Base-by-base conservation (phyloP, 2,888 invertebrate genomes). In the Heliconius ethilla region DNA sequence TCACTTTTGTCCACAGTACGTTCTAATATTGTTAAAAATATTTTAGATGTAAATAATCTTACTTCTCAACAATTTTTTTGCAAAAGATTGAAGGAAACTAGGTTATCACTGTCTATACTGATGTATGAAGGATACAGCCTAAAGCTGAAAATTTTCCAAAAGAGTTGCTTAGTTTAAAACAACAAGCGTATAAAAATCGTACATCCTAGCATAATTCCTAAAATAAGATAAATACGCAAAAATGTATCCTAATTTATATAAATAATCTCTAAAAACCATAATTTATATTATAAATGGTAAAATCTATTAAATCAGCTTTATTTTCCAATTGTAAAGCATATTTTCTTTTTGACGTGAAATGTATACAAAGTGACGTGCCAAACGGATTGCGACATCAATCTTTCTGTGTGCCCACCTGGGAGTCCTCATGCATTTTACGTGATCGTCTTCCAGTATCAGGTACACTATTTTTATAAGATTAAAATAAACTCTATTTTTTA, bases 381-480 rank as follows among this genome's bases (percentile, higher is more conserved):
- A 27, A 27, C 63, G 63, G 63, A 63, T 63, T 63, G 63, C 63
- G 27, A 63, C 63, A 63, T 63, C 27, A 63, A 63, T 63, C 63
- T 63, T 63, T 63, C 27, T 27, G 15, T 27, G 63, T 63, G 63
- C 63, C 63, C 63, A 63, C 63, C 63, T 63, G 63, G 27, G 63
- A 63, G 63, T 63, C 63, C 63, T 63, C 27, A 63, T 63, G 27
- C 27, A 63, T 63, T 27, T 63, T 63, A 63, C 63, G 63, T 63
- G 63, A 63, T 27, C 25, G 27, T 59, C 59, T 59, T 59, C n/a
- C 59, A 59, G 59, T 10, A 59, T 59, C 3, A n/a, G 59, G 59
- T 59, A 59, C n/a, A 59, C 59, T 10, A 51, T 51, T 51, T 51
- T 51, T 51, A 59, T 59, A 59, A 59, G 59, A n/a, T 59, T 59